A percentile compares a stretch with the other conserved stretches of the same genome.
phyloP scores from a whole-genome alignment of 2,888 invertebrate genomes.

The Brachycybe producta region DNA sequence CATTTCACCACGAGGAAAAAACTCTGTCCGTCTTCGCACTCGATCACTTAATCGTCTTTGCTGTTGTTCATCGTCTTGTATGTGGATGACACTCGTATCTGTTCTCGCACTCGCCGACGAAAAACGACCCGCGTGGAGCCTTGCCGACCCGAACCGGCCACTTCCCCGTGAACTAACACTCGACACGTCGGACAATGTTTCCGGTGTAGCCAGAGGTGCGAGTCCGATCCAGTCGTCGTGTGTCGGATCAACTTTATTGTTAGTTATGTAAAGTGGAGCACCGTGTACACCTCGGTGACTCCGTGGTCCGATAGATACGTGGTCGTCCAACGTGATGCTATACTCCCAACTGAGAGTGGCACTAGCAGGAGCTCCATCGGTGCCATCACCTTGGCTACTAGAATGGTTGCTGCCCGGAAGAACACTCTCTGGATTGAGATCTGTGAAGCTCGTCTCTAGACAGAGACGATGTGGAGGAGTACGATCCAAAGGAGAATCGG shows the following conservation, averaged over 20 bases:
- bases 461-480: slow-evolving; percentile 46
- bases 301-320: slow-evolving; percentile 11
- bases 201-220: slow-evolving; percentile 69
- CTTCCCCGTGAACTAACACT: slow-evolving; percentile 51
- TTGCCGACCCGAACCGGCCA: neutral
- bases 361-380: slow-evolving; percentile 18
- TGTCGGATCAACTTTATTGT: slow-evolving; percentile 25
- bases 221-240: slow-evolving; percentile 53
- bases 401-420: slow-evolving; percentile 6
- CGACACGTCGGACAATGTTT: slow-evolving; percentile 67
- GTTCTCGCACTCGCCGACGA: slow-evolving; percentile 19
- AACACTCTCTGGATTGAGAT: slow-evolving; percentile 34
- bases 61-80: slow-evolving; percentile 10
- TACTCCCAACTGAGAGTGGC: slow-evolving; percentile 38
- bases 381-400: slow-evolving; percentile 13
- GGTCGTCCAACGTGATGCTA: slow-evolving; percentile 33
- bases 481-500: slow-evolving; percentile 18
- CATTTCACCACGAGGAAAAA: neutral
- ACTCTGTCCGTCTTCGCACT: slow-evolving; percentile 3
- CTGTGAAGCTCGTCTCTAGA: slow-evolving; percentile 63
- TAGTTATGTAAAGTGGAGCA: slow-evolving; percentile 25
- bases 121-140: neutral
- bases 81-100: slow-evolving; percentile 14
- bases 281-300: slow-evolving; percentile 28
- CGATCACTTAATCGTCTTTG: neutral